Evolutionary conservation across 2,797 vertebrate species (phyloP), one percentile per base, ranked within the genome.

Genomic region (Falco rusticolus): DNA sequence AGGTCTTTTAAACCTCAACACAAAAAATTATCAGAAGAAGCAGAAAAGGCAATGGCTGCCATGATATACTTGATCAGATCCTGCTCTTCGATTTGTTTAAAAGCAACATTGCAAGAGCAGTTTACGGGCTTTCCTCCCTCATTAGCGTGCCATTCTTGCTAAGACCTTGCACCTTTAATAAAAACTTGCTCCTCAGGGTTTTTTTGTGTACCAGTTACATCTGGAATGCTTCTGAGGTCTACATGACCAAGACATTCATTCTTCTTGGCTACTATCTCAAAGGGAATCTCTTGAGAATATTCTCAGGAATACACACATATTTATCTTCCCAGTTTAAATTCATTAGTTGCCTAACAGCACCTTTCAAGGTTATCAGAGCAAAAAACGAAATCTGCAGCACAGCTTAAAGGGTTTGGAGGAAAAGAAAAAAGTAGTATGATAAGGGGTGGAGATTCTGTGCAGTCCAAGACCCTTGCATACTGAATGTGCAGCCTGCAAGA

Each of bases 401-500:
- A 15, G 24, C 29, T 78, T 91, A 61, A 66, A 53, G 26, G 31
- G 31, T 68, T 53, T 75, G 37, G 56, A 84, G 56, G 50, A 51
- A 51, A 61, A 51, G 7, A 39, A 76, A 82, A 57, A 63, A 37
- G 29, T n/a, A 57, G 28, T 24, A 18, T 24, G 24, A 43, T 63
- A 80, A 48, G 10, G 48, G n/a, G n/a, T 70, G 68, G 61, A 57
- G 43, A 56, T 76, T 90, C 89, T 89, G 65, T 92, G 82, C 78
- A 63, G 28, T 26, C 22, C 15, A 48, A 66, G 72, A 13, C 69
- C 33, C 19, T 29, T 81, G 59, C 37, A 57, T 57, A 39, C 50
- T 25, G 33, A 76, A 81, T 28, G 24, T 93, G 45, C 48, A 90
- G 39, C 31, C 41, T 74, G 28, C 61, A 77, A 10, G 60, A 57